Evolutionary conservation across 2,797 vertebrate species (phyloP), one percentile per base, ranked within the genome.

Genomic region (Tangara arthus): DNA sequence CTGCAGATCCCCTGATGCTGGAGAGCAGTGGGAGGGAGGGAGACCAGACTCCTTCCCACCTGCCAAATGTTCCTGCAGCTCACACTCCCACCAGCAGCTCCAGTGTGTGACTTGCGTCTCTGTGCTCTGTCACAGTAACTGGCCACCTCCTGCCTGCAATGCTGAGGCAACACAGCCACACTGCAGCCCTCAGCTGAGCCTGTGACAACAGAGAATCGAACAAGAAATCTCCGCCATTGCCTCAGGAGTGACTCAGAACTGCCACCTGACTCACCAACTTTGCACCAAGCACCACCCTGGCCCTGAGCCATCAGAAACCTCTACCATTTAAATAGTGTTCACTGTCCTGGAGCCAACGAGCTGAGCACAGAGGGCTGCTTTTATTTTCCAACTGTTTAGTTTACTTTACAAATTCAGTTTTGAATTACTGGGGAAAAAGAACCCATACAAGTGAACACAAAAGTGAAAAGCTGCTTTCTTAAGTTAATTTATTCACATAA

Each of bases 241-340:
- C 49, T 80, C 35, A 82, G 66, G 27, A 93, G 55, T 95, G 81
- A 96, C 86, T 93, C 89, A 95, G 44, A 96, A 61, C 11, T 66
- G 64, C 64, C 70, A 94, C 83, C 76, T 80, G 86, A 94, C 61
- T 94, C 90, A 87, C 47, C 32, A 82, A 75, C 42, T 76, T 75
- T 39, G 44, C 78, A 90, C 46, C 68, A 92, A 37, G 63, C 64
- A 73, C 60, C 82, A 86, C 46, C 52, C 61, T 85, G 63, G 56
- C 89, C 73, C 30, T 11, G 42, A 92, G 90, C 92, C 92, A 90
- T 5, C 55, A 90, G 65, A 87, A 96, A 90, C 53, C 73, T 88
- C 37, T 60, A 82, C 56, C 85, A 75, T 75, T 89, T 83, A 72
- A 82, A 75, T 47, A 1, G 4, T 41, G 46, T 19, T 82, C 85